These are phyloP conservation scores for Microchrysa polita DNA, from an alignment of 2,888 invertebrate genomes.

Conservation along the genomic window DNA sequence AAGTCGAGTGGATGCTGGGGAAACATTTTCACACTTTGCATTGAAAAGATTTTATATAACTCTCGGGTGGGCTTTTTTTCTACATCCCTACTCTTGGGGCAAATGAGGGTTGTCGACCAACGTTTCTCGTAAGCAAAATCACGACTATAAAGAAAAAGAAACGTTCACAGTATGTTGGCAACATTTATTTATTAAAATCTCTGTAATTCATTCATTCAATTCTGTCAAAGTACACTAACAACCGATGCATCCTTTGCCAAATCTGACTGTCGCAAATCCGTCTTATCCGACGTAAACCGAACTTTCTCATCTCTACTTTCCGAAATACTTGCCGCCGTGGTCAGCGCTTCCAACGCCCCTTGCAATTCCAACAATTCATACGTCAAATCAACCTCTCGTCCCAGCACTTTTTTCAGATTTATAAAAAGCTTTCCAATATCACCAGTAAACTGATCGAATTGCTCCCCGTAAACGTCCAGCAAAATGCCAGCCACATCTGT, in stretches of 20 bases:
- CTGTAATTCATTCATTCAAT: no score
- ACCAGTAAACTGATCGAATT: conserved; percentile 71
- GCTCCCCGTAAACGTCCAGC: conserved; percentile 77
- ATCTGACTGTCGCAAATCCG: conserved; percentile 56
- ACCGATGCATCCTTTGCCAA: conserved; percentile 56
- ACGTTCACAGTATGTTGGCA: no score
- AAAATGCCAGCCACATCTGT: conserved; percentile 79
- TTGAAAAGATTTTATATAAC: no score
- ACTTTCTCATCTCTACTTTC: conserved; percentile 55
- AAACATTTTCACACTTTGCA: no score
- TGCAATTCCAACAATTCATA: conserved; percentile 72
- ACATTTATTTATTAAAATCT: no score
- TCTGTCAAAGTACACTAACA: conserved; percentile 20
- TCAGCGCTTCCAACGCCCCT: conserved; percentile 74
- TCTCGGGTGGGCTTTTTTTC: no score
- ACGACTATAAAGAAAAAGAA: no score
- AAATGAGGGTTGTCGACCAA: no score
- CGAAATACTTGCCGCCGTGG: conserved; percentile 70
- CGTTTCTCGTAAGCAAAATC: no score
- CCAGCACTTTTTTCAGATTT: conserved; percentile 70
- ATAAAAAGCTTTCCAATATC: conserved; percentile 71
- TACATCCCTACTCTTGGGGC: no score
- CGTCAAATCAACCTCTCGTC: conserved; percentile 75
- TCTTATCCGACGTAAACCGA: conserved; percentile 52
- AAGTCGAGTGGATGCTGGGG: no score